Evolutionary conservation across 2,113 vertebrate genomes (phyloP).

Genomic region (Perccottus glenii): DNA sequence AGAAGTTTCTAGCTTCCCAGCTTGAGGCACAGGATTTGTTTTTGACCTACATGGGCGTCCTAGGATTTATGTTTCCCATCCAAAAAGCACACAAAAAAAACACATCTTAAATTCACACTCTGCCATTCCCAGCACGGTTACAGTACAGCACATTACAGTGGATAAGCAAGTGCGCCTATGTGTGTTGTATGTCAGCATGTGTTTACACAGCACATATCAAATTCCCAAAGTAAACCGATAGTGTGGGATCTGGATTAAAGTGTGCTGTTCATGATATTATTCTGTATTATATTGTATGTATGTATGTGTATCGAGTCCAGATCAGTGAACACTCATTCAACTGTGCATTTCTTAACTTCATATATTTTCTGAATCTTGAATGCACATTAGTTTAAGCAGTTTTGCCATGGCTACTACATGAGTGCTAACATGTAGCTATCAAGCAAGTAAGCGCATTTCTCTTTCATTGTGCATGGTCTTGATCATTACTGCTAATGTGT

Average conservation of each 20-base stretch:
- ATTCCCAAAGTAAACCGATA: slow-evolving; percentile 41
- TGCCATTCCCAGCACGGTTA: slow-evolving; percentile 48
- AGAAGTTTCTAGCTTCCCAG: slow-evolving; percentile 70
- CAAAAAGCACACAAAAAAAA: slow-evolving; percentile 36
- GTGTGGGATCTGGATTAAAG: slow-evolving; percentile 28
- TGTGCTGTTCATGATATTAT: slow-evolving; percentile 18
- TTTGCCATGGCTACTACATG: not conserved
- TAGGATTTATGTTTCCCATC: slow-evolving; percentile 50
- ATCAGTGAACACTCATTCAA: not conserved
- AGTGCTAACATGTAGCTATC: too few relatives aligned
- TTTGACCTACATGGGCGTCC: slow-evolving; percentile 75
- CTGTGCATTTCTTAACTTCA: not conserved
- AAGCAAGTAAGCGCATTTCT: not conserved
- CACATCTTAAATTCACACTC: slow-evolving; percentile 51
- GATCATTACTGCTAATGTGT: slow-evolving; percentile 24
- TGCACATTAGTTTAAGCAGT: slow-evolving; percentile 11
- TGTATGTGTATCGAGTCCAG: not conserved
- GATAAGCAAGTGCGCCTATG: slow-evolving; percentile 28
- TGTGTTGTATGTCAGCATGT: slow-evolving; percentile 9
- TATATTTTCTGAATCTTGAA: not conserved
- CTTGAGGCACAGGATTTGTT: slow-evolving; percentile 71
- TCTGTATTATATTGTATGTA: not conserved
- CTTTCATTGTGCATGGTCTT: slow-evolving; percentile 19
- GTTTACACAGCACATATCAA: slow-evolving; percentile 35
- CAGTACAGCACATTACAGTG: slow-evolving; percentile 45